phyloP scores from a whole-genome alignment of 2,888 invertebrate genomes.

The Drosophila ezoana region DNA sequence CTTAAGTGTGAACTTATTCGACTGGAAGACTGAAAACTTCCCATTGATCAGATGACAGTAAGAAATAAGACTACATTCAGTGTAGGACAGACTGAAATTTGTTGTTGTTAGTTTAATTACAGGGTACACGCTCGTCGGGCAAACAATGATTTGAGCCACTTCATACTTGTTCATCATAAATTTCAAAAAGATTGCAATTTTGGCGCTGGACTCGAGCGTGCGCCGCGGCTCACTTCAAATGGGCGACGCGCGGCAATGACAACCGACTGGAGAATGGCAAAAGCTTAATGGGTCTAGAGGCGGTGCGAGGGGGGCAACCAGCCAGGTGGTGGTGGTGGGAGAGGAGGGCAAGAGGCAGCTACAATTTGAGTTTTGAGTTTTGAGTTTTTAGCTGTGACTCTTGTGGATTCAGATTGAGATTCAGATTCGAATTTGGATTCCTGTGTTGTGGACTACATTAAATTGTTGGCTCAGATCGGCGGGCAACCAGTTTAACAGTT shows the following conservation, averaged over 20 bases:
- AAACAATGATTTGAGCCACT: neutral
- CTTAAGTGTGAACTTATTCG: too few species aligned
- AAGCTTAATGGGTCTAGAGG: constrained; percentile 39
- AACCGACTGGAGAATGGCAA: constrained; percentile 53
- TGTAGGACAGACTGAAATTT: too few species aligned
- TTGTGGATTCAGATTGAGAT: constrained; percentile 31
- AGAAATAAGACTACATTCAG: too few species aligned
- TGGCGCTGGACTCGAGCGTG: constrained; percentile 60
- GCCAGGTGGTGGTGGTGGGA: neutral
- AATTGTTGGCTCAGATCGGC: constrained; percentile 23
- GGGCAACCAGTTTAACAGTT: constrained; percentile 42
- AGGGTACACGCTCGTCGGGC: constrained; percentile 8
- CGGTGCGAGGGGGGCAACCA: neutral
- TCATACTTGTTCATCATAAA: constrained; percentile 69
- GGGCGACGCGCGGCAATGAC: constrained; percentile 72
- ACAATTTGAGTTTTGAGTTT: constrained; percentile 22
- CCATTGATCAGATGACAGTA: too few species aligned
- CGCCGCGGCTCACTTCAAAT: constrained; percentile 68
- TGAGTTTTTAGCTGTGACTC: constrained; percentile 26
- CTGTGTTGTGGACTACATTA: constrained; percentile 65
- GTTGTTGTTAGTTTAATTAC: neutral
- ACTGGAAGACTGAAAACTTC: too few species aligned
- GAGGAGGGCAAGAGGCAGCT: neutral
- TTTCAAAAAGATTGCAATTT: constrained; percentile 78
- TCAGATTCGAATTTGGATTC: constrained; percentile 40